Evolutionary conservation across 1,140 invertebrate species (phyloP).

Genomic region (Oedothorax gibbosus): DNA sequence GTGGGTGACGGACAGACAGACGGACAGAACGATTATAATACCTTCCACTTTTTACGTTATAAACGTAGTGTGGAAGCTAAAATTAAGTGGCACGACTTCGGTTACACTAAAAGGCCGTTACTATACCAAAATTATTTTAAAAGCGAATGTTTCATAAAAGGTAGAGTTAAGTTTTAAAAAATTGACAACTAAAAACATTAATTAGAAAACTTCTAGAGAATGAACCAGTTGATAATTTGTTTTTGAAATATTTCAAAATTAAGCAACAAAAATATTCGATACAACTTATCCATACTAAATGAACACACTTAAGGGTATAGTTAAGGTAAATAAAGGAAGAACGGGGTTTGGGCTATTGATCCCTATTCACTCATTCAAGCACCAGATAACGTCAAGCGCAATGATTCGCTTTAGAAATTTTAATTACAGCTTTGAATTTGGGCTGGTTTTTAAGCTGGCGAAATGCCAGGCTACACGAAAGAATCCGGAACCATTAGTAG

Average conservation of each 20-base stretch:
- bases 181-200: too few relatives aligned
- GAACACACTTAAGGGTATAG: conserved; percentile 5
- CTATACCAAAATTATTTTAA: too few relatives aligned
- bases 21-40: too few relatives aligned
- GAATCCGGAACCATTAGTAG: conserved; percentile 21
- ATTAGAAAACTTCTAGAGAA: too few relatives aligned
- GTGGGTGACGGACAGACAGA: too few relatives aligned
- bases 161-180: too few relatives aligned
- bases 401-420: conserved; percentile 36
- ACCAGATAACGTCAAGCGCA: conserved; percentile 40
- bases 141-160: too few relatives aligned
- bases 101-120: too few relatives aligned
- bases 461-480: not conserved
- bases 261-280: not conserved
- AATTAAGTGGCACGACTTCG: too few relatives aligned
- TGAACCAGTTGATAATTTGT: too few relatives aligned
- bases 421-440: conserved; percentile 43
- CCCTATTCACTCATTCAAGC: conserved; percentile 11
- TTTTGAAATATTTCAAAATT: not conserved
- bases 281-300: not conserved
- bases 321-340: conserved; percentile 37
- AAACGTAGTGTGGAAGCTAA: too few relatives aligned
- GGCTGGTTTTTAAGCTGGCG: conserved; percentile 32
- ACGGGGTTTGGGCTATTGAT: conserved; percentile 16
- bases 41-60: too few relatives aligned